These are phyloP conservation scores for Alligator mississippiensis DNA, from an alignment of 2,113 vertebrate genomes.

Conservation along the genomic window DNA sequence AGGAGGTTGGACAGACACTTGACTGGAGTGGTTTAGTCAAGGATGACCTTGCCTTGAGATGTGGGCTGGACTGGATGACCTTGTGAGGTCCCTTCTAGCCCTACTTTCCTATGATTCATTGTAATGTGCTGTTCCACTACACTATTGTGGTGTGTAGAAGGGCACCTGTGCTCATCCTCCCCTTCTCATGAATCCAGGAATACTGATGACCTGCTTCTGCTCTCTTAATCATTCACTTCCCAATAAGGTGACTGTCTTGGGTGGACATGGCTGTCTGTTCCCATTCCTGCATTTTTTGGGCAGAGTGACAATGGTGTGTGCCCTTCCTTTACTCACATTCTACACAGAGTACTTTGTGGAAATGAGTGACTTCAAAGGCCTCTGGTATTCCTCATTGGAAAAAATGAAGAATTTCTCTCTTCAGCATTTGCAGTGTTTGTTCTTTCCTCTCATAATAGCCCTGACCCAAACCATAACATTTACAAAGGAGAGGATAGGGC, in stretches of 20 bases:
- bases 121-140: background rate
- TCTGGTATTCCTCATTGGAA: background rate
- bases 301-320: background rate
- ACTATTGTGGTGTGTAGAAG: background rate
- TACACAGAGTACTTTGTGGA: background rate
- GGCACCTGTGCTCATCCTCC: background rate
- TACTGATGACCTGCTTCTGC: background rate
- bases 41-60: no score
- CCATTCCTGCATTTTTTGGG: background rate
- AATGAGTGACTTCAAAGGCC: background rate
- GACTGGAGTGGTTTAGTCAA: no score
- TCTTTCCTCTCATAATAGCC: background rate
- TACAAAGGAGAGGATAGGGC: no score
- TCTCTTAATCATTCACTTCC: background rate
- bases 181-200: background rate
- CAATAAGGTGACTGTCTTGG: background rate
- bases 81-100: no score
- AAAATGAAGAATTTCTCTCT: background rate
- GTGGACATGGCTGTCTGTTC: background rate
- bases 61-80: no score
- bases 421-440: background rate
- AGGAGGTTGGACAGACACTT: no score
- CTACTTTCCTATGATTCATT: no score
- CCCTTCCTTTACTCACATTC: background rate
- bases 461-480: background rate